These are phyloP conservation scores for Drosophila neocordata DNA, from an alignment of 1,140 invertebrate genomes.

Conservation along the genomic window DNA sequence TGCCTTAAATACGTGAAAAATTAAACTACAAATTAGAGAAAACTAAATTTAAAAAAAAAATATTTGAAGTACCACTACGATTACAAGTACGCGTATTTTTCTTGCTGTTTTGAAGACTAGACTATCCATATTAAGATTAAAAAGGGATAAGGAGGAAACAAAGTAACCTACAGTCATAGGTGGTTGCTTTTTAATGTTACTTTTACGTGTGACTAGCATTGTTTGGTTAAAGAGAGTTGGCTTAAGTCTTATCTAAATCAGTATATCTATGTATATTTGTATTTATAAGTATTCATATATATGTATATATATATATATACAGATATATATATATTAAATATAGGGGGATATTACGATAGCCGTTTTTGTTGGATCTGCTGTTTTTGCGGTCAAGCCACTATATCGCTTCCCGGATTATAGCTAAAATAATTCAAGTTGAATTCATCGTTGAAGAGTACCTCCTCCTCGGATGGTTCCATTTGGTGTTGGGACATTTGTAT, in stretches of 20 bases:
- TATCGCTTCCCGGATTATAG: slow-evolving; percentile 77
- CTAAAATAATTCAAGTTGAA: slow-evolving; percentile 83
- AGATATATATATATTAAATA: slow-evolving; percentile 17
- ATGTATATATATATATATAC: slow-evolving; percentile 14
- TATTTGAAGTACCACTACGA: neutral
- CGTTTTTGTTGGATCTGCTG: slow-evolving; percentile 21
- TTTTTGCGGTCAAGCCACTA: slow-evolving; percentile 79
- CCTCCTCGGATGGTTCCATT: slow-evolving; percentile 73
- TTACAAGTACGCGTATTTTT: neutral
- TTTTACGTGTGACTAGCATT: slow-evolving; percentile 68
- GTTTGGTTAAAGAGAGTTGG: slow-evolving; percentile 38
- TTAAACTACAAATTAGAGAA: slow-evolving; percentile 48
- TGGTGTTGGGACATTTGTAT: slow-evolving; percentile 74
- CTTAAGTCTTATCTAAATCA: slow-evolving; percentile 51
- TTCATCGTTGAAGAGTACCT: slow-evolving; percentile 80
- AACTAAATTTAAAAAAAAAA: slow-evolving; percentile 35
- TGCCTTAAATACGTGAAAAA: slow-evolving; percentile 35
- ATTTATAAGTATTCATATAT: neutral
- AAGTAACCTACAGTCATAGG: slow-evolving; percentile 30
- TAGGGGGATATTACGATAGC: slow-evolving; percentile 1
- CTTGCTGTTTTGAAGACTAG: slow-evolving; percentile 72
- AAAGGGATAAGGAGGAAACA: neutral
- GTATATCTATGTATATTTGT: slow-evolving; percentile 21
- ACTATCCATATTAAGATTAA: slow-evolving; percentile 55
- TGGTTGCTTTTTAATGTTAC: slow-evolving; percentile 49